Conservation (phyloP, 1,140 invertebrate genomes). For the Aplysia californica region DNA sequence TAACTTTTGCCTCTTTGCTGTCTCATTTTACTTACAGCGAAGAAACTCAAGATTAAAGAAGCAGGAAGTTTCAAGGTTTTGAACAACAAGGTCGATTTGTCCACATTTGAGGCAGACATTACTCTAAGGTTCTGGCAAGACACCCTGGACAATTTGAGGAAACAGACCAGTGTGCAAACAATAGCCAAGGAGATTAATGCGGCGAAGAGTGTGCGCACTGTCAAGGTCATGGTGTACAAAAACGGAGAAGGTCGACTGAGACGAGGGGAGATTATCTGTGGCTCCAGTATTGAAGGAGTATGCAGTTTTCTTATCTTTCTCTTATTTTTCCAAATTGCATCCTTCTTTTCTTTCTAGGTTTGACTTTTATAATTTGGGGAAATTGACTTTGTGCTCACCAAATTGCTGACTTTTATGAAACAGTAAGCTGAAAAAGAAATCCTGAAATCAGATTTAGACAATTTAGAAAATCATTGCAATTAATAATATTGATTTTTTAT, state of each 20-base stretch:
- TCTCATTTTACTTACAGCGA: constrained; percentile 50
- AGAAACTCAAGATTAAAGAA: constrained; percentile 53
- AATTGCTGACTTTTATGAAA: too few relatives aligned
- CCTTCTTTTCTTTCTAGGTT: too few relatives aligned
- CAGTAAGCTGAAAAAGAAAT: too few relatives aligned
- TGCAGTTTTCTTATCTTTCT: too few relatives aligned
- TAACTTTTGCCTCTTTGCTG: too few relatives aligned
- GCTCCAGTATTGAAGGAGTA: constrained; percentile 65
- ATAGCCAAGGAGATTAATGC: constrained; percentile 64
- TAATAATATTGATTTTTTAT: too few relatives aligned
- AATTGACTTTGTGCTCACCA: too few relatives aligned
- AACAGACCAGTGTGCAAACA: constrained; percentile 55
- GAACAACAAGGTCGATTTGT: constrained; percentile 66
- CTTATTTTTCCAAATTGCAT: too few relatives aligned
- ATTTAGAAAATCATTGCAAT: too few relatives aligned
- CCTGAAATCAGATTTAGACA: too few relatives aligned
- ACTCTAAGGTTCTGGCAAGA: constrained; percentile 61
- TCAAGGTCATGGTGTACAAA: constrained; percentile 66
- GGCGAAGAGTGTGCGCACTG: constrained; percentile 51
- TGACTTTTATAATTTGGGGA: too few relatives aligned
- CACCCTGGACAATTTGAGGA: constrained; percentile 49
- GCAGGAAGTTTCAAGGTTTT: constrained; percentile 64
- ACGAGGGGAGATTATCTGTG: constrained; percentile 61
- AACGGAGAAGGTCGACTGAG: constrained; percentile 65
- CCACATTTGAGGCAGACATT: constrained; percentile 62